Percentiles rank a stretch among this genome's conserved stretches.
Evolutionary conservation across 2,888 invertebrate genomes (phyloP).

Genomic region (Cosmopolites sordidus): DNA sequence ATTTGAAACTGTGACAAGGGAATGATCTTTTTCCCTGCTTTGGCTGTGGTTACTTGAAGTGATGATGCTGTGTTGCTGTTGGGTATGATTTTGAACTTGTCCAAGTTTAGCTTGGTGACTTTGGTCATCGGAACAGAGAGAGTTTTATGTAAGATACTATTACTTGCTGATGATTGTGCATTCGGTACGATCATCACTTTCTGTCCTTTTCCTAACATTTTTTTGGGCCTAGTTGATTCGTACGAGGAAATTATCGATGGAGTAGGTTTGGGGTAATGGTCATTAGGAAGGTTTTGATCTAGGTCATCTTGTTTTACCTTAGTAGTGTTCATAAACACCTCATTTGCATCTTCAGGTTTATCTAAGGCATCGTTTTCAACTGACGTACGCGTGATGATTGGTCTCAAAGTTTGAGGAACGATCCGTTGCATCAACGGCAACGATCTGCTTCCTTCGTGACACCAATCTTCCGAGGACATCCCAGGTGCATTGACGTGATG

Average conservation of each 20-base stretch:
- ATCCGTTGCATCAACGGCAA: conserved; percentile 79
- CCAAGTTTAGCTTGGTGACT: conserved; percentile 45
- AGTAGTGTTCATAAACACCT: background rate
- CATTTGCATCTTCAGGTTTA: background rate
- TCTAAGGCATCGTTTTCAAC: background rate
- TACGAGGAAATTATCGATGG: background rate
- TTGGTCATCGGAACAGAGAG: conserved; percentile 45
- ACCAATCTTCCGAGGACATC: conserved; percentile 70
- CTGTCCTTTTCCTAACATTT: conserved; percentile 38
- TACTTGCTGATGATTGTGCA: conserved; percentile 41
- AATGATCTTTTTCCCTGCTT: conserved; percentile 43
- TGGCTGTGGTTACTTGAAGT: conserved; percentile 41
- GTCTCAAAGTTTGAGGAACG: conserved; percentile 78
- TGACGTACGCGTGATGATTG: conserved; percentile 59
- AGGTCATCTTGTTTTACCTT: background rate
- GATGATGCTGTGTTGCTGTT: conserved; percentile 25
- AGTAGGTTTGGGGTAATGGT: background rate
- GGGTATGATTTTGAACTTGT: conserved; percentile 46
- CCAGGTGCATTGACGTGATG: conserved; percentile 69
- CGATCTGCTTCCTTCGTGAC: conserved; percentile 77
- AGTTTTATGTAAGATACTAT: conserved; percentile 45
- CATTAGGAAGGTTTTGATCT: background rate
- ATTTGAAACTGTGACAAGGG: conserved; percentile 45
- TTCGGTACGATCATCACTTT: conserved; percentile 47
- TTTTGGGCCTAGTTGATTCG: conserved; percentile 17